phyloP scores from a whole-genome alignment of 2,888 invertebrate species.

The Hypercompe scribonia region DNA sequence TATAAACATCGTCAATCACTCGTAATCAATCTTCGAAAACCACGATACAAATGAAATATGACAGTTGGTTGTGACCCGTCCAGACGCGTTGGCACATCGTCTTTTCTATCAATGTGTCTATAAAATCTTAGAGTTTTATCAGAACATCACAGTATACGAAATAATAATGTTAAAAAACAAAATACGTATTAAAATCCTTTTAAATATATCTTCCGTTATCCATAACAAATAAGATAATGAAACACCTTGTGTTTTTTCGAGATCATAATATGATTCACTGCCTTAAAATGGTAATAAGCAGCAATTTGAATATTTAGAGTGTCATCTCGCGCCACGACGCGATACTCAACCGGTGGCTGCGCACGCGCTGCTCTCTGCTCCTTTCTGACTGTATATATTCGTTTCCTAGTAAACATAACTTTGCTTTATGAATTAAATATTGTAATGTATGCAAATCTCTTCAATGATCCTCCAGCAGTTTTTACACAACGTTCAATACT shows the following conservation, averaged over 20 bases:
- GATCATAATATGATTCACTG: slow-evolving; percentile 65
- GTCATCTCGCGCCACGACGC: slow-evolving; percentile 50
- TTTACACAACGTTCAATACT: slow-evolving; percentile 75
- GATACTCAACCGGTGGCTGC: slow-evolving; percentile 34
- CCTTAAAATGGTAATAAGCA: slow-evolving; percentile 63
- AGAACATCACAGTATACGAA: slow-evolving; percentile 20
- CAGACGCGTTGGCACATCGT: background rate
- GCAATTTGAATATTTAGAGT: slow-evolving; percentile 61
- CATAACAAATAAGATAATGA: slow-evolving; percentile 54
- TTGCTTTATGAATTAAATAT: slow-evolving; percentile 69
- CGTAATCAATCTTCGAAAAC: slow-evolving; percentile 46
- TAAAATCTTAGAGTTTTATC: background rate
- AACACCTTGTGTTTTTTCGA: slow-evolving; percentile 53
- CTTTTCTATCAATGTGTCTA: background rate
- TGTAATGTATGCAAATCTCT: slow-evolving; percentile 79
- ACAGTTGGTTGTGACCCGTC: background rate
- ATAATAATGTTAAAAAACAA: slow-evolving; percentile 42
- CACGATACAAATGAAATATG: slow-evolving; percentile 7
- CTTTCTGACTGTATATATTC: slow-evolving; percentile 67
- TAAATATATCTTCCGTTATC: slow-evolving; percentile 55
- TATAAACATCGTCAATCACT: slow-evolving; percentile 49
- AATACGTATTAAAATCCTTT: slow-evolving; percentile 51
- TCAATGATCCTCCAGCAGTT: slow-evolving; percentile 72
- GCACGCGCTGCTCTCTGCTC: slow-evolving; percentile 59
- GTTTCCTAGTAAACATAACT: slow-evolving; percentile 56